Evolutionary conservation across 2,888 invertebrate species (phyloP).

Genomic region (Conops quadrifasciatus): DNA sequence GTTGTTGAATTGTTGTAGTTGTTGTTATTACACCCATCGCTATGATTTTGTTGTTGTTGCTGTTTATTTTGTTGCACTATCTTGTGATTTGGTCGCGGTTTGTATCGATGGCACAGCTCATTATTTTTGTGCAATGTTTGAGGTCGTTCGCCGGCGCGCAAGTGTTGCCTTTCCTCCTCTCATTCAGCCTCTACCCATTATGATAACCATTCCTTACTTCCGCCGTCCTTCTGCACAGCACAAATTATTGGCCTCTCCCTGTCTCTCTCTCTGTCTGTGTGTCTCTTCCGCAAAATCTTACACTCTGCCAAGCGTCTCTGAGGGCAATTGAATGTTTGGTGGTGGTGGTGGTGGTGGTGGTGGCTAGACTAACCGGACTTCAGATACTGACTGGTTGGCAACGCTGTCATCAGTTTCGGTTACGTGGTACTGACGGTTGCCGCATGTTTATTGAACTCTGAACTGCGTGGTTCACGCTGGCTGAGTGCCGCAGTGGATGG

Average conservation of each 20-base stretch:
- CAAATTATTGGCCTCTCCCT: neutral
- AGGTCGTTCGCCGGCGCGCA: conserved; percentile 16
- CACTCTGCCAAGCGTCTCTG: too few species aligned
- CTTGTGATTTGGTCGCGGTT: conserved; percentile 8
- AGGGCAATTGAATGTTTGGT: too few species aligned
- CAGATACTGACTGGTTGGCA: neutral
- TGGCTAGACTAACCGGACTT: too few species aligned
- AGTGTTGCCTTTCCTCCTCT: neutral
- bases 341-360: too few species aligned
- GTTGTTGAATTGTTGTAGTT: neutral
- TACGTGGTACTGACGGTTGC: neutral
- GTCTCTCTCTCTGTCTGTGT: too few species aligned
- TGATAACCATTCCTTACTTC: neutral
- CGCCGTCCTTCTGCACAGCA: too few species aligned
- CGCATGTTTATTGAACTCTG: conserved; percentile 25
- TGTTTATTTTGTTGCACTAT: neutral
- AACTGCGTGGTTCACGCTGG: conserved; percentile 12
- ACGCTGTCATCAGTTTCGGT: neutral
- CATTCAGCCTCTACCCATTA: neutral
- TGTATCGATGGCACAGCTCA: conserved; percentile 18
- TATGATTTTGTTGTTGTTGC: neutral
- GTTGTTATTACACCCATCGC: neutral
- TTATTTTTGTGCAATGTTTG: conserved; percentile 29
- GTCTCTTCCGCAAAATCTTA: too few species aligned
- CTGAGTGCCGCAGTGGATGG: too few species aligned